Evolutionary conservation across 64 coral and sea anemone genomes (phyloP).

Genomic region (Dendrophyllia cribrosa): DNA sequence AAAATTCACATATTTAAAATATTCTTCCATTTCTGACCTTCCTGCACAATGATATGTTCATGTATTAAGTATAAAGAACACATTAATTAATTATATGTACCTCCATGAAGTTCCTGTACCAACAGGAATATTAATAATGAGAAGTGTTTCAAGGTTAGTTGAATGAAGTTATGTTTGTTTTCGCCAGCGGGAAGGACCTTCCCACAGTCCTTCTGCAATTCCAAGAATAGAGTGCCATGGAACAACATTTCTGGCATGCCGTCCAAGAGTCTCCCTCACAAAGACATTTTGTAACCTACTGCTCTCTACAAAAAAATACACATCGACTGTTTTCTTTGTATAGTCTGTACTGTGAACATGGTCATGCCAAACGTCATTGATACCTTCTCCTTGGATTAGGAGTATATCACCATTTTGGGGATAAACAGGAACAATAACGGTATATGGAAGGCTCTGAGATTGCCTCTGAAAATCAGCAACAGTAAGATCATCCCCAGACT

Average conservation of each 20-base stretch:
- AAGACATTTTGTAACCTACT: constrained; percentile 29
- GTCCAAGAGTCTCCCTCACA: constrained; percentile 59
- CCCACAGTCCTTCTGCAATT: constrained; percentile 56
- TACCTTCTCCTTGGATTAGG: constrained; percentile 63
- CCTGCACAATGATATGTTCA: no score
- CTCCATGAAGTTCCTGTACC: no score
- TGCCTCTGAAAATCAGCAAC: constrained; percentile 68
- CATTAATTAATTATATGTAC: no score
- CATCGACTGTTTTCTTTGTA: constrained; percentile 57
- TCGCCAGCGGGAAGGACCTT: constrained; percentile 28
- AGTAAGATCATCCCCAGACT: constrained; percentile 40
- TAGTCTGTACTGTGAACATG: constrained; percentile 44
- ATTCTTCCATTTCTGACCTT: no score
- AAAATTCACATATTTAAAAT: no score
- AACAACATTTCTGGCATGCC: constrained; percentile 62
- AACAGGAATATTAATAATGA: no score
- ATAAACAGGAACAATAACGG: constrained; percentile 62
- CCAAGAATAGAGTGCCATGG: constrained; percentile 54
- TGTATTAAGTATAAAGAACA: no score
- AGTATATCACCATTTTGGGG: constrained; percentile 72
- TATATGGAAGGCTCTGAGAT: constrained; percentile 21
- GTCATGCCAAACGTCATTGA: constrained; percentile 67
- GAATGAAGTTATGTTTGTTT: no score
- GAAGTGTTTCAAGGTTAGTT: no score
- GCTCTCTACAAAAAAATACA: constrained; percentile 67